Conservation (phyloP, 2,888 invertebrate genomes). For the Formica aserva region DNA sequence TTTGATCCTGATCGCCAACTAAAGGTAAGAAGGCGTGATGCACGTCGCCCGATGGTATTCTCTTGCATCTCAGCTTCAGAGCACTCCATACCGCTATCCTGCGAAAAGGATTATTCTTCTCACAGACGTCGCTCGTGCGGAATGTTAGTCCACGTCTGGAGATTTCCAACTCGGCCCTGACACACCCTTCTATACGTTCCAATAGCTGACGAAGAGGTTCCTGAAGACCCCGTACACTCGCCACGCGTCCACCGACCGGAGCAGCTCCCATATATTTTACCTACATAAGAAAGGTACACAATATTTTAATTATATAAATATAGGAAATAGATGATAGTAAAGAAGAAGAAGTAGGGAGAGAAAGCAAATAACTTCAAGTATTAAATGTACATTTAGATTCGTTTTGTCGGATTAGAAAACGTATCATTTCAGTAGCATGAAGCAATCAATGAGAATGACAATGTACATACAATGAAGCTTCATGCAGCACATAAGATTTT, state of each 20-base stretch:
- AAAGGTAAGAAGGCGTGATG: slow-evolving; percentile 94
- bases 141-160: slow-evolving; percentile 83
- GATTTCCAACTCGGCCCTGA: slow-evolving; percentile 82
- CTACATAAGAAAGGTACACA: slow-evolving; percentile 54
- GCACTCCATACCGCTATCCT: slow-evolving; percentile 98
- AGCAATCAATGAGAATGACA: neutral
- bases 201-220: slow-evolving; percentile 88
- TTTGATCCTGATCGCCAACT: slow-evolving; percentile 84
- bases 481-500: neutral
- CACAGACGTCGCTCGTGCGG: slow-evolving; percentile 79
- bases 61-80: slow-evolving; percentile 89
- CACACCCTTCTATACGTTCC: slow-evolving; percentile 78
- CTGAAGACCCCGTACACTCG: slow-evolving; percentile 93
- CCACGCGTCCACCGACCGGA: slow-evolving; percentile 92
- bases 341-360: neutral
- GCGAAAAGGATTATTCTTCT: slow-evolving; percentile 92
- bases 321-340: neutral
- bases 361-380: neutral
- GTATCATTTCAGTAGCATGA: neutral
- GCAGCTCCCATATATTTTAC: slow-evolving; percentile 95
- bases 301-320: neutral
- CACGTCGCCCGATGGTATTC: slow-evolving; percentile 81
- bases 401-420: neutral
- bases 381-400: neutral
- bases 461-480: neutral